Conservation (phyloP, 2,888 invertebrate genomes). For the Acronicta alni region DNA sequence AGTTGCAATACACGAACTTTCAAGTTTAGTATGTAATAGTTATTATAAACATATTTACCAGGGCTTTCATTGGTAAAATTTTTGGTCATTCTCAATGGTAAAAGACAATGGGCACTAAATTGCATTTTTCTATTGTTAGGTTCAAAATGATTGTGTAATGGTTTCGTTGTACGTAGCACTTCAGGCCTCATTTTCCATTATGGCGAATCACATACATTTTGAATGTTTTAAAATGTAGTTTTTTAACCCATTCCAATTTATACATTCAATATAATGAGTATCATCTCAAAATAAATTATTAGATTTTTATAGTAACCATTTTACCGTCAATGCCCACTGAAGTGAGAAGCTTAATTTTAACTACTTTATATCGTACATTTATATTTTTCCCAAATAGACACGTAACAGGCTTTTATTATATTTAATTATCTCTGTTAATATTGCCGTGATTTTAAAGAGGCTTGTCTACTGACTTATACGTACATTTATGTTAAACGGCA, state of each 20-base stretch:
- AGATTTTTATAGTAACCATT: not conserved
- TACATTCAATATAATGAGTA: slow-evolving; percentile 24
- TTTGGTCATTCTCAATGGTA: slow-evolving; percentile 42
- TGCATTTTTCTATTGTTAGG: slow-evolving; percentile 65
- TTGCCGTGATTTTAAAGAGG: slow-evolving; percentile 32
- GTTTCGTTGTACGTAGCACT: slow-evolving; percentile 10
- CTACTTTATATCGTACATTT: not conserved
- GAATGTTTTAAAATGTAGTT: slow-evolving; percentile 9
- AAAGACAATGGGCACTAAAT: slow-evolving; percentile 73
- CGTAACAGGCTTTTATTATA: slow-evolving; percentile 12
- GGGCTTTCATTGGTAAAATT: slow-evolving; percentile 48
- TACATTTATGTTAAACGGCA: slow-evolving; percentile 24
- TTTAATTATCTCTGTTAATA: slow-evolving; percentile 7
- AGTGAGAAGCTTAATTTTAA: not conserved
- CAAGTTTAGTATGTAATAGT: slow-evolving; percentile 36
- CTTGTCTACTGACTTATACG: slow-evolving; percentile 36
- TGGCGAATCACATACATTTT: slow-evolving; percentile 8
- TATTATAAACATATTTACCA: slow-evolving; percentile 41
- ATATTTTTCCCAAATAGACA: slow-evolving; percentile 1
- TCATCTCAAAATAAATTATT: slow-evolving; percentile 12
- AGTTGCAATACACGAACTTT: slow-evolving; percentile 33
- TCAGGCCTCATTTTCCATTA: not conserved
- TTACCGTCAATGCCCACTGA: not conserved
- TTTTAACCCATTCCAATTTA: slow-evolving; percentile 40
- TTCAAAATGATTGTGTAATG: slow-evolving; percentile 33